phyloP scores from a whole-genome alignment of 2,797 vertebrate species.

The Rhadinocentrus ornatus region DNA sequence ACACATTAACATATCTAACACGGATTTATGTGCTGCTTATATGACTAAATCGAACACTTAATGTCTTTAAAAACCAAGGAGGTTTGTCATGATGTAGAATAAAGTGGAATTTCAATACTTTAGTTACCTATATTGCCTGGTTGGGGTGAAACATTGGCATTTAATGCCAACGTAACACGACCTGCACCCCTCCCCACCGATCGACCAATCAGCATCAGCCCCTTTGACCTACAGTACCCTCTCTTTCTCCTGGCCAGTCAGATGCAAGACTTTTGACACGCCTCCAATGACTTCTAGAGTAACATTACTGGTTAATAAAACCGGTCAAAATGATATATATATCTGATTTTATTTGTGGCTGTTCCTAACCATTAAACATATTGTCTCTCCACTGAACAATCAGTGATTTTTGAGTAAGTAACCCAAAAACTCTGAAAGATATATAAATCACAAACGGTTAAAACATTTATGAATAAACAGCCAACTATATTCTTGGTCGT shows the following conservation, averaged over 20 bases:
- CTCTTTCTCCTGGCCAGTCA: conserved; percentile 55
- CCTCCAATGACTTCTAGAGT: conserved; percentile 39
- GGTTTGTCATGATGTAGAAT: background rate
- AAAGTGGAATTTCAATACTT: background rate
- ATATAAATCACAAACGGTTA: background rate
- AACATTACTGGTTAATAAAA: conserved; percentile 1
- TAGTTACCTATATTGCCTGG: background rate
- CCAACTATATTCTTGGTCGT: background rate
- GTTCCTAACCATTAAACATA: fast-evolving
- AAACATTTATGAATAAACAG: background rate
- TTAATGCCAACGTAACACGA: conserved; percentile 10
- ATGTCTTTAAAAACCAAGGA: background rate
- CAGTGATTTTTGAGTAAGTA: background rate
- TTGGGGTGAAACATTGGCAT: background rate
- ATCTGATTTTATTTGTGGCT: background rate
- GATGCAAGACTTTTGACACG: conserved; percentile 36
- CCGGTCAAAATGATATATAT: background rate
- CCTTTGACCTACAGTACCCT: conserved; percentile 55
- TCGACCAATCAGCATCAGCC: conserved; percentile 66
- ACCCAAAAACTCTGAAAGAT: background rate
- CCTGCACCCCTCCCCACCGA: conserved; percentile 53
- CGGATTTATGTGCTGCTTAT: background rate
- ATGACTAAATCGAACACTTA: background rate
- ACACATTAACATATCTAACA: background rate
- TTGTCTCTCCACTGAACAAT: background rate